phyloP scores from a whole-genome alignment of 2,113 vertebrate genomes.

The Echinops telfairi region DNA sequence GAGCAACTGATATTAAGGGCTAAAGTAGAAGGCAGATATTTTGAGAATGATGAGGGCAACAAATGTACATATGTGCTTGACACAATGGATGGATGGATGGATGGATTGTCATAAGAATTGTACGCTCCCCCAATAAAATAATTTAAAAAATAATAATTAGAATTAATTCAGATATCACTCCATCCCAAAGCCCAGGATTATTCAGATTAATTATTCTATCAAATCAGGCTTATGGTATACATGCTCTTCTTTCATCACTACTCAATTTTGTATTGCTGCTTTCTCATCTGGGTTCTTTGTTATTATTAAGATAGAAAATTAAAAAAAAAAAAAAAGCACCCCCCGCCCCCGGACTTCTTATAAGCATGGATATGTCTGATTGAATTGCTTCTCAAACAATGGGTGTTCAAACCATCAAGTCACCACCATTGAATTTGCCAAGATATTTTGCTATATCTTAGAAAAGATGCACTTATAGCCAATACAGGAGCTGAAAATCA shows the following conservation, averaged over 20 bases:
- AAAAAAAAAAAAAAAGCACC: slow-evolving; percentile 60
- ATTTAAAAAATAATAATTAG: no score
- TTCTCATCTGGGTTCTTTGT: slow-evolving; percentile 79
- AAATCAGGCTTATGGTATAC: slow-evolving; percentile 74
- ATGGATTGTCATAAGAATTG: no score
- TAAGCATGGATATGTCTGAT: slow-evolving; percentile 72
- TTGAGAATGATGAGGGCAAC: no score
- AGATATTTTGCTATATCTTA: slow-evolving; percentile 71
- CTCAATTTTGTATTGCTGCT: slow-evolving; percentile 49
- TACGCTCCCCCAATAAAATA: no score
- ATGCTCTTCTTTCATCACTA: slow-evolving; percentile 72
- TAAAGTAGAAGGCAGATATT: no score
- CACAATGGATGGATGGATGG: no score
- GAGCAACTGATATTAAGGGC: no score
- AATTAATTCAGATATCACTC: slow-evolving; percentile 80
- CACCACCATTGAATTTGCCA: slow-evolving; percentile 73
- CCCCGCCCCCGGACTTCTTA: slow-evolving; percentile 74
- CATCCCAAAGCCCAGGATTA: slow-evolving; percentile 82
- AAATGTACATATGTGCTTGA: no score
- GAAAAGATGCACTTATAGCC: slow-evolving; percentile 53
- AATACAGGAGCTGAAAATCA: slow-evolving; percentile 79
- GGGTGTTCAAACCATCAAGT: slow-evolving; percentile 80
- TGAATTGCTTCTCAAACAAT: slow-evolving; percentile 74
- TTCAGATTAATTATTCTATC: slow-evolving; percentile 78
- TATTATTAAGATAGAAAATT: slow-evolving; percentile 82